Evolutionary conservation across 2,797 vertebrate genomes (phyloP), one percentile per base, ranked within the genome.

Genomic region (Threskiornis aethiopicus): DNA sequence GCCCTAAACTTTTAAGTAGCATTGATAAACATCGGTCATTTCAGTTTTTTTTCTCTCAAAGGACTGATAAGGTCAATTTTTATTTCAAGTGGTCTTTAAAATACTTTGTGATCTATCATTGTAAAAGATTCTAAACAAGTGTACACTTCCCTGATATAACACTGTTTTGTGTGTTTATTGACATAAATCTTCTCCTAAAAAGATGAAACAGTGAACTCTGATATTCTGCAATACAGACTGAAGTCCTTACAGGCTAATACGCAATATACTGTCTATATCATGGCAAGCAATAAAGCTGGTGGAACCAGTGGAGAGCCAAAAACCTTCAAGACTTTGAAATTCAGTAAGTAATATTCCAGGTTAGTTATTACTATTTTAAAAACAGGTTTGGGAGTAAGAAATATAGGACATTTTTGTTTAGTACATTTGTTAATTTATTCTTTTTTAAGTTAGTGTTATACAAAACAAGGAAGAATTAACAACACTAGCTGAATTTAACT

Each of bases 251-350:
- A 91, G 54, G 89, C 97, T 35, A 84, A 96, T 73, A 98, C 97
- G 1, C 89, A 96, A 17, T 98, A 98, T 49, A 94, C 91, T 42
- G 97, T 96, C 64, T 26, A 55, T 67, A 92, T 98, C 31, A 97
- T 96, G 97, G 98, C 97, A 90, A 98, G 72, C 72, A 98, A 97
- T 69, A 44, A 14, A 47, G 97, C 86, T 55, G 98, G 98, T 20
- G 97, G 97, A 11, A 78, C 11, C 28, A 95, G 8, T 2, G 97
- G 98, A 47, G 52, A 66, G 15, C 37, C 2, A 24, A 90, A 97
- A 69, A 95, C 79, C 35, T 98, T 98, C 90, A 97, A 75, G 75
- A 98, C 98, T 47, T 83, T 89, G 19, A 97, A 96, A 42, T 4
- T 98, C 10, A 92, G 98, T 98, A 96, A 98, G 98, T 98, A 83